A percentile compares a stretch with the other conserved stretches of the same genome.
Conservation (phyloP, 2,888 invertebrate species). For the Petrophora chlorosata region DNA sequence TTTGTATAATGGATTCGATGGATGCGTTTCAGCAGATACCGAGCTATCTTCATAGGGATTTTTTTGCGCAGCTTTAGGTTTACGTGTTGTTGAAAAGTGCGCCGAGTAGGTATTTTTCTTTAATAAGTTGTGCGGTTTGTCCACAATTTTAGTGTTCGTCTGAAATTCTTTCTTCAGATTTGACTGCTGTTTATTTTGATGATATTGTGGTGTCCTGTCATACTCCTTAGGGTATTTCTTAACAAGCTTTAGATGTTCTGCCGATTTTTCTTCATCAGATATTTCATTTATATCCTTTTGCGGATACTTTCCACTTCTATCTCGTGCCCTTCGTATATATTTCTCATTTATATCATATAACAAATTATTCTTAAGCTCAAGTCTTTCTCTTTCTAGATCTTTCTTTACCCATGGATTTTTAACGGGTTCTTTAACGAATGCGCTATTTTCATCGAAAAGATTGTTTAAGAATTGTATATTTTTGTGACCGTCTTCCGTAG, state of each 20-base stretch:
- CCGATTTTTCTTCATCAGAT: background rate
- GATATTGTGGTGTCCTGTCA: background rate
- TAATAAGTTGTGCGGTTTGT: too few relatives aligned
- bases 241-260: background rate
- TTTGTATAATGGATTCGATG: background rate
- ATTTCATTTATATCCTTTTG: slow-evolving; percentile 6
- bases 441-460: too few relatives aligned
- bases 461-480: background rate
- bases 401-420: too few relatives aligned
- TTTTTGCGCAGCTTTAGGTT: background rate
- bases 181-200: background rate
- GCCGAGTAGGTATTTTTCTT: too few relatives aligned
- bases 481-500: background rate
- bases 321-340: too few relatives aligned
- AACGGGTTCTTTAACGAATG: too few relatives aligned
- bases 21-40: background rate
- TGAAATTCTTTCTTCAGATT: background rate
- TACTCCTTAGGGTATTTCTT: background rate
- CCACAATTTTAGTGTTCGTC: too few relatives aligned
- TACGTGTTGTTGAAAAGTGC: background rate
- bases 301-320: background rate
- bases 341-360: too few relatives aligned
- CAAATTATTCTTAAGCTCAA: too few relatives aligned
- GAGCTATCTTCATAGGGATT: background rate
- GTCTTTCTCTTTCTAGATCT: too few relatives aligned